phyloP scores from a whole-genome alignment of 2,888 invertebrate species.

The Drosophila cyrtoloma region DNA sequence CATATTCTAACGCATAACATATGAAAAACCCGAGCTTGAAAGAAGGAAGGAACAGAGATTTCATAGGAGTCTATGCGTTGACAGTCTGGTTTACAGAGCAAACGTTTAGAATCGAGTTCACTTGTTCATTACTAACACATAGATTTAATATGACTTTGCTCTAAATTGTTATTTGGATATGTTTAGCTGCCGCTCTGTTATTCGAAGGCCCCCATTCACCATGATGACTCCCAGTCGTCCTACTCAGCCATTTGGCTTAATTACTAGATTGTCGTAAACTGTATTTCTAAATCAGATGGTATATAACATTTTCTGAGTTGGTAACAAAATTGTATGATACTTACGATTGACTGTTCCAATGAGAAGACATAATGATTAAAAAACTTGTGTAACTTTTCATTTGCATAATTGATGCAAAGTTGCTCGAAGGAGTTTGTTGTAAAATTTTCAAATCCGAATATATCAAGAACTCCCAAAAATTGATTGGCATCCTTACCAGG shows the following conservation, averaged over 20 bases:
- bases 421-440: slow-evolving; percentile 96
- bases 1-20: too few species aligned
- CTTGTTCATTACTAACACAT: too few species aligned
- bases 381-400: slow-evolving; percentile 97
- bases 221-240: neutral
- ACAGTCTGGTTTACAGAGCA: too few species aligned
- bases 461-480: slow-evolving; percentile 95
- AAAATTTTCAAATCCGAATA: slow-evolving; percentile 98
- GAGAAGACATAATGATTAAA: slow-evolving; percentile 99
- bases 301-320: neutral
- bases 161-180: neutral
- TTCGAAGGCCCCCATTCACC: neutral
- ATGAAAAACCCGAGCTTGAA: too few species aligned
- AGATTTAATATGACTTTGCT: neutral
- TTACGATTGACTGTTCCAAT: slow-evolving; percentile 96
- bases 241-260: neutral
- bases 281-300: neutral
- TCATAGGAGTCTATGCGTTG: too few species aligned
- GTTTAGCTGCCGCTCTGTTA: too few species aligned
- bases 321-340: slow-evolving; percentile 81
- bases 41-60: too few species aligned
- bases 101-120: too few species aligned
- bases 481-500: slow-evolving; percentile 92
- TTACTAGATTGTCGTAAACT: neutral
- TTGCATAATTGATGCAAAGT: slow-evolving; percentile 96